phyloP scores from a whole-genome alignment of 2,888 invertebrate species.

The Lapara coniferarum region DNA sequence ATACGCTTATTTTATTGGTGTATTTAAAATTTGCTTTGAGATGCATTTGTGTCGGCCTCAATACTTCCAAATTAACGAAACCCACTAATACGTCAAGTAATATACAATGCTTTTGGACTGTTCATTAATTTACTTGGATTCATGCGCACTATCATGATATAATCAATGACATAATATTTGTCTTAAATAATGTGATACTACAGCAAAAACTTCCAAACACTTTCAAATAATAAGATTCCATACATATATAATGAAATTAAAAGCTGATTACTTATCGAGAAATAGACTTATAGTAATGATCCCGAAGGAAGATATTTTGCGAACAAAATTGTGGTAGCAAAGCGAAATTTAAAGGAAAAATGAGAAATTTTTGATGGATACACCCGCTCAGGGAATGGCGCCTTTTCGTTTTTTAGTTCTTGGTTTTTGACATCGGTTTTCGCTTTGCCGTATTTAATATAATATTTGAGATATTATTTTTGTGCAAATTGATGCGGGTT shows the following conservation, averaged over 20 bases:
- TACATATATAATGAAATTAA: conserved; percentile 1
- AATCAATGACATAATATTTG: too few relatives aligned
- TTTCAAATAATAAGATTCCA: not conserved
- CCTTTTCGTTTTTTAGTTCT: conserved; percentile 19
- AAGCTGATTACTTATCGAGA: not conserved
- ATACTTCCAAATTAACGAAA: too few relatives aligned
- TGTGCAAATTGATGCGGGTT: conserved; percentile 8
- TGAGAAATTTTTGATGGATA: conserved; percentile 41
- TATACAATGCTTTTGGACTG: too few relatives aligned
- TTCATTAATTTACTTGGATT: too few relatives aligned
- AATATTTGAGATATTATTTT: conserved; percentile 4
- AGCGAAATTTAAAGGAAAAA: conserved; percentile 41
- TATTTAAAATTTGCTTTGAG: too few relatives aligned
- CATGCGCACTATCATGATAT: too few relatives aligned
- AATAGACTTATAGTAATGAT: conserved; percentile 18
- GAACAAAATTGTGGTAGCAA: conserved; percentile 37
- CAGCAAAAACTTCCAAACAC: not conserved
- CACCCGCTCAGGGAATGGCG: conserved; percentile 27
- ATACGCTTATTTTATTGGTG: too few relatives aligned
- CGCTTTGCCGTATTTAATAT: conserved; percentile 10
- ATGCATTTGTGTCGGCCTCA: too few relatives aligned
- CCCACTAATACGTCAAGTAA: too few relatives aligned
- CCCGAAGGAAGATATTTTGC: conserved; percentile 25
- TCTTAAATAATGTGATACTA: not conserved
- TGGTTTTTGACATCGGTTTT: conserved; percentile 23